These are phyloP conservation scores for Noctua comes DNA, from an alignment of 2,888 invertebrate genomes.

Conservation along the genomic window DNA sequence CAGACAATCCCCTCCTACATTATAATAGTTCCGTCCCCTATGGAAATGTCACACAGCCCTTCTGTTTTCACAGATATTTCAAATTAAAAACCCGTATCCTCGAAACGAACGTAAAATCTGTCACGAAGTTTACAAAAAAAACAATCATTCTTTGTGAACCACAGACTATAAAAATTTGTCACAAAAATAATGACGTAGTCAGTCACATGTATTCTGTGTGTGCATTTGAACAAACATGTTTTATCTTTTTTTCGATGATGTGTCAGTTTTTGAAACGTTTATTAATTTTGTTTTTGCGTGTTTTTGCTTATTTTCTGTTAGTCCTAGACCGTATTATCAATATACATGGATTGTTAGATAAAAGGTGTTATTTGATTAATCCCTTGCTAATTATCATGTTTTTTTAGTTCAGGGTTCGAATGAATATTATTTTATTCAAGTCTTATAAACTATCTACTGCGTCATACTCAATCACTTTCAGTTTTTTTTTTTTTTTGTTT, in stretches of 20 bases:
- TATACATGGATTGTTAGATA: not conserved
- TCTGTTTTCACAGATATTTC: constrained; percentile 43
- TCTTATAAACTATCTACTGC: not conserved
- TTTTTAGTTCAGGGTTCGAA: not conserved
- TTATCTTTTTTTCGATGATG: constrained; percentile 20
- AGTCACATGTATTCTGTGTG: constrained; percentile 32
- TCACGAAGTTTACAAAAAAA: constrained; percentile 47
- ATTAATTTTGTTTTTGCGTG: not conserved
- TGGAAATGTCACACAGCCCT: constrained; percentile 11
- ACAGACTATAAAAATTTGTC: constrained; percentile 48
- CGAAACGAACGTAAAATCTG: constrained; percentile 31
- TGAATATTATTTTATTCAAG: not conserved
- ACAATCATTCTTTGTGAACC: constrained; percentile 43
- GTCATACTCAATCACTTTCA: not conserved
- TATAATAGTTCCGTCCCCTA: constrained; percentile 1
- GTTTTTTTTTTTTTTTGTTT: not conserved
- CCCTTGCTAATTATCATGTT: not conserved
- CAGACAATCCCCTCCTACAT: not conserved
- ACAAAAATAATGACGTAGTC: constrained; percentile 45
- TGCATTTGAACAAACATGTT: constrained; percentile 70
- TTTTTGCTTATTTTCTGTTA: constrained; percentile 7
- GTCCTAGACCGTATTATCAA: not conserved
- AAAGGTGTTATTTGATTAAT: constrained; percentile 1
- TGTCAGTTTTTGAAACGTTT: constrained; percentile 32
- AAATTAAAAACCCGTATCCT: constrained; percentile 54